A percentile compares a stretch with the other conserved stretches of the same genome.
Conservation (phyloP, 2,113 vertebrate genomes). For the Gymnogyps californianus region DNA sequence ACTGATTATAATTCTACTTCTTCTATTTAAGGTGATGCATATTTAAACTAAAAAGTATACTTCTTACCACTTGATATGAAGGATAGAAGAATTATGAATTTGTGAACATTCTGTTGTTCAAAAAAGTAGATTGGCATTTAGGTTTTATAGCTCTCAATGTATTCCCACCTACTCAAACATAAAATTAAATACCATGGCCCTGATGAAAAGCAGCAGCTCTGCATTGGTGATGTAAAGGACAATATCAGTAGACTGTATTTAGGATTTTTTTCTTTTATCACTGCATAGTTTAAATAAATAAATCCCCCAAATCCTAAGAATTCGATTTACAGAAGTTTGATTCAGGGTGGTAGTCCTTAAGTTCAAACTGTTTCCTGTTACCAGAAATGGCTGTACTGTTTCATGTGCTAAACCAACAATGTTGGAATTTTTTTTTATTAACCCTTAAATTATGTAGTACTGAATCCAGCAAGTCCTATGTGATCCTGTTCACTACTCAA, state of each 20-base stretch:
- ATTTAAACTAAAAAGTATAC: neutral
- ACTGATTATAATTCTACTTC: neutral
- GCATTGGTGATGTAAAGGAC: slow-evolving; percentile 1
- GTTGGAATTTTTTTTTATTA: neutral
- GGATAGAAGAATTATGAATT: neutral
- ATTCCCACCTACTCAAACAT: slow-evolving; percentile 53
- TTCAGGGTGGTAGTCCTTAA: neutral
- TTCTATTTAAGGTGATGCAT: slow-evolving; percentile 24
- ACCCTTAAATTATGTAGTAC: neutral
- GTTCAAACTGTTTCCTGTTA: neutral
- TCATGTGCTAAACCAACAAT: neutral
- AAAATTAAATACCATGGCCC: slow-evolving; percentile 51
- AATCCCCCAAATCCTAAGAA: neutral
- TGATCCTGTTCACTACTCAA: neutral
- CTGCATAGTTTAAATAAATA: neutral
- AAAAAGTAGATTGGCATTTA: slow-evolving; percentile 52
- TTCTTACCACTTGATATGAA: neutral
- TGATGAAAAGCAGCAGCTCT: slow-evolving; percentile 48
- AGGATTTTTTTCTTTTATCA: neutral
- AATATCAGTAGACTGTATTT: neutral
- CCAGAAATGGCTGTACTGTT: neutral
- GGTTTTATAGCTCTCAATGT: slow-evolving; percentile 25
- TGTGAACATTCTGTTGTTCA: slow-evolving; percentile 37
- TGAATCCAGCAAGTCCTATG: neutral
- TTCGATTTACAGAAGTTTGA: neutral